A percentile compares a stretch with the other conserved stretches of the same genome.
Evolutionary conservation across 2,797 vertebrate genomes (phyloP).

Genomic region (Bufotes viridis): DNA sequence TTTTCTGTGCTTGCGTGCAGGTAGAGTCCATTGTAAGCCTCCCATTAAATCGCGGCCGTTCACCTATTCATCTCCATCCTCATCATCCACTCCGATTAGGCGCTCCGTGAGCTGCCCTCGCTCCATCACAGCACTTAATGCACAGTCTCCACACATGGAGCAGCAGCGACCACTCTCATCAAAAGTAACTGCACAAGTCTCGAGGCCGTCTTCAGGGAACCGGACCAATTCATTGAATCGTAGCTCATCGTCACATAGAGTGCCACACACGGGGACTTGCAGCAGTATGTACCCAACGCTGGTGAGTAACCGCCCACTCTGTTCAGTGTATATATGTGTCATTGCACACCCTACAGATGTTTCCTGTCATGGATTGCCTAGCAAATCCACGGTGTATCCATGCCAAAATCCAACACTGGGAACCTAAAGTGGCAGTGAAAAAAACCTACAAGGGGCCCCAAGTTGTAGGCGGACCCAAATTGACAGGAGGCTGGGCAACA

Average conservation of each 20-base stretch:
- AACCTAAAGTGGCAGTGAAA: no score
- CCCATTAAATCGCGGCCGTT: slow-evolving; percentile 77
- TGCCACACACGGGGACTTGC: slow-evolving; percentile 80
- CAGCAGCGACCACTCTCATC: slow-evolving; percentile 76
- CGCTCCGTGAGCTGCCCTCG: slow-evolving; percentile 96
- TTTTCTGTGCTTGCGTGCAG: slow-evolving; percentile 68
- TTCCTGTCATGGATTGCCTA: no score
- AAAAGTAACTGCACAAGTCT: slow-evolving; percentile 69
- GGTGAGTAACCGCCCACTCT: slow-evolving; percentile 76
- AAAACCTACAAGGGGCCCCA: no score
- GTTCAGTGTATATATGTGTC: no score
- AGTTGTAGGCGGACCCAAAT: no score
- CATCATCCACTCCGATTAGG: slow-evolving; percentile 82
- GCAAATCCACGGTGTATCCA: no score
- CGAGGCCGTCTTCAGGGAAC: slow-evolving; percentile 78
- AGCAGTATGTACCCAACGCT: slow-evolving; percentile 79
- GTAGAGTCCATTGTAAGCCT: slow-evolving; percentile 81
- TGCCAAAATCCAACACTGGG: no score
- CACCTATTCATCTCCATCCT: slow-evolving; percentile 72
- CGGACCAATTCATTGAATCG: slow-evolving; percentile 93
- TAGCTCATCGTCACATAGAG: slow-evolving; percentile 79
- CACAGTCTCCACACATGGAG: slow-evolving; percentile 79
- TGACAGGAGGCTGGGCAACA: no score
- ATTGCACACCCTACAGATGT: no score
- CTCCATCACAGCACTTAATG: slow-evolving; percentile 86